Evolutionary conservation across 2,797 vertebrate genomes (phyloP).

Genomic region (Esox masquinongy): DNA sequence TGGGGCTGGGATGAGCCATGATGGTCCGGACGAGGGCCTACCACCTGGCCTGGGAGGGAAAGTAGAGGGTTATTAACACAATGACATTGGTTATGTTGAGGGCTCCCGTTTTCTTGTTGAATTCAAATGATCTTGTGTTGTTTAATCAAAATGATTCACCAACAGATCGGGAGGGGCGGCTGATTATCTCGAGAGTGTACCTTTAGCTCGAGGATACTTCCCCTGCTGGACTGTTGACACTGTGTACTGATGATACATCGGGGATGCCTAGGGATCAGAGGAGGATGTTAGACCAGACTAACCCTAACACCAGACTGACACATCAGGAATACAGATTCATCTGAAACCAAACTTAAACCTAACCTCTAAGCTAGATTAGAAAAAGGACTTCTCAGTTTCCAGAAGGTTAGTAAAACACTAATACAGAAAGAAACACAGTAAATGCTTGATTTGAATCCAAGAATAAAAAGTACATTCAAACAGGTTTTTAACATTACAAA

Average conservation of each 20-base stretch:
- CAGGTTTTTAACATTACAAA: too few species aligned
- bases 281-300: too few species aligned
- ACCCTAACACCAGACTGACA: too few species aligned
- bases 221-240: constrained; percentile 81
- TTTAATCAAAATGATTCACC: neutral
- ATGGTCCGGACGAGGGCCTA: constrained; percentile 79
- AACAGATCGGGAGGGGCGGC: neutral
- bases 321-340: too few species aligned
- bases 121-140: neutral
- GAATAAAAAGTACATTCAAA: too few species aligned
- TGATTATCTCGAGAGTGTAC: constrained; percentile 49
- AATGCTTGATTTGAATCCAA: too few species aligned
- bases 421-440: neutral
- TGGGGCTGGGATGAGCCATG: constrained; percentile 76
- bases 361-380: too few species aligned
- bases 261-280: constrained; percentile 68
- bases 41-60: constrained; percentile 71
- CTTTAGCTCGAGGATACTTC: constrained; percentile 83
- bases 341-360: too few species aligned
- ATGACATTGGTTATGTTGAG: too few species aligned
- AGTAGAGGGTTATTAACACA: neutral
- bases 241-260: constrained; percentile 83
- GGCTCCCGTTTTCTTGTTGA: neutral
- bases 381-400: too few species aligned
- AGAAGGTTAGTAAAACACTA: neutral